Percentiles rank a stretch among this genome's conserved stretches.
phyloP scores from a whole-genome alignment of 2,888 invertebrate genomes.

The Athrips mouffetella region DNA sequence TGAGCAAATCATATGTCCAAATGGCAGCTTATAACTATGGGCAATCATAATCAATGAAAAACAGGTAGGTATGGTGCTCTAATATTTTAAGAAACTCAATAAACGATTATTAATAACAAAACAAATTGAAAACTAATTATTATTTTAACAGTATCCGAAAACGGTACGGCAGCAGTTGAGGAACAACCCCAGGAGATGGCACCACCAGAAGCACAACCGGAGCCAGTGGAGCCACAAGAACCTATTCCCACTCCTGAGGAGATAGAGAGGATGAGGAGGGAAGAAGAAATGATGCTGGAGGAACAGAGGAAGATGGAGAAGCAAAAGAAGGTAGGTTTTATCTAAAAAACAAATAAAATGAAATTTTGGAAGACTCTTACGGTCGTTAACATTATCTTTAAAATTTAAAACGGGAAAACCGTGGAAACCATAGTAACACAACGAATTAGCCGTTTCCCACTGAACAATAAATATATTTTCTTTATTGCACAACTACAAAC shows the following conservation, averaged over 20 bases:
- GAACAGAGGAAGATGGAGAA: constrained; percentile 54
- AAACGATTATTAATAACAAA: too few relatives aligned
- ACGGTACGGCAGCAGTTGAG: background rate
- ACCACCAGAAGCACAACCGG: constrained; percentile 20
- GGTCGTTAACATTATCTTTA: background rate
- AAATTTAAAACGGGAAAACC: background rate
- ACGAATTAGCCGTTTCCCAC: too few relatives aligned
- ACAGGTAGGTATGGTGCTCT: too few relatives aligned
- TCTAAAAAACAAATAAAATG: too few relatives aligned
- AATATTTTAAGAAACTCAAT: too few relatives aligned
- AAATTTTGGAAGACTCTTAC: background rate
- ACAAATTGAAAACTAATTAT: too few relatives aligned
- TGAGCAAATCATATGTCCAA: too few relatives aligned
- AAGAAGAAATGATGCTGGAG: constrained; percentile 47
- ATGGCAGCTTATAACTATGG: too few relatives aligned
- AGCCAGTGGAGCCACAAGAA: constrained; percentile 20
- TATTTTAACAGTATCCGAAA: background rate
- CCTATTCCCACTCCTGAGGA: constrained; percentile 37
- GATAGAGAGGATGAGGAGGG: constrained; percentile 42
- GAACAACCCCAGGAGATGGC: background rate
- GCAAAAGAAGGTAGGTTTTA: constrained; percentile 52
- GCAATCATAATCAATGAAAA: too few relatives aligned
- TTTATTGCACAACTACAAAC: too few relatives aligned
- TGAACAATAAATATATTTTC: too few relatives aligned
- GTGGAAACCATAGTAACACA: too few relatives aligned